Evolutionary conservation across 2,113 vertebrate genomes (phyloP), one percentile per base, ranked within the genome.

Genomic region (Phycodurus eques): DNA sequence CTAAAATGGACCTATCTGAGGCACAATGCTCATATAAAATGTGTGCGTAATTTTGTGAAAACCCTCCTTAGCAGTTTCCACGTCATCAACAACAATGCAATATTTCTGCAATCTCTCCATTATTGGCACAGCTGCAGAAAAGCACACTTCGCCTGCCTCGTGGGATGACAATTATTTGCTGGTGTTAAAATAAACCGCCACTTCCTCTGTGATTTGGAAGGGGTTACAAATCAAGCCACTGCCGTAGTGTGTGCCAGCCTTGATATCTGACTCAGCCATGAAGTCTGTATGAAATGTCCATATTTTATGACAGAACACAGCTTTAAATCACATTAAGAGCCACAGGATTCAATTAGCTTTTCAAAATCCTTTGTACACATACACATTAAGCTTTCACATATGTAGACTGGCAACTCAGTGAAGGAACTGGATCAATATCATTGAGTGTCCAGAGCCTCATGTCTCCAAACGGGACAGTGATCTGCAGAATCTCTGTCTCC

Each of bases 351-450:
- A 79, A 79, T 83, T 60, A 73, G 74, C 64, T 62, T 79, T 71
- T 79, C 49, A 63, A 74, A 70, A 65, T 73, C 81, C 71, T 78
- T 61, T 77, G 72, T 83, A 73, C 75, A 81, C 64, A 59, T 80
- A 56, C 31, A 73, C 72, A 80, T 80, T 82, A 82, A 83, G 72
- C 74, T 46, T 19, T 79, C 72, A 66, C 68, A 73, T 73, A 76
- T 70, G 68, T 82, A 69, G 62, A 73, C 66, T 12, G 42, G 59
- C 79, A 69, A 76, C 77, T 83, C 71, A 76, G 73, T 59, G 68
- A 57, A 54, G 60, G 54, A 33, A 81, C 53, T 6, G 19, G 78
- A 88, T 88, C 78, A 73, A 81, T 85, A 82, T 56, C 77, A 82
- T 74, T 67, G 75, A 85, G 78, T 73, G 78, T 78, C 66, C 53